Evolutionary conservation across 2,113 vertebrate genomes (phyloP).

Genomic region (Oenanthe melanoleuca): DNA sequence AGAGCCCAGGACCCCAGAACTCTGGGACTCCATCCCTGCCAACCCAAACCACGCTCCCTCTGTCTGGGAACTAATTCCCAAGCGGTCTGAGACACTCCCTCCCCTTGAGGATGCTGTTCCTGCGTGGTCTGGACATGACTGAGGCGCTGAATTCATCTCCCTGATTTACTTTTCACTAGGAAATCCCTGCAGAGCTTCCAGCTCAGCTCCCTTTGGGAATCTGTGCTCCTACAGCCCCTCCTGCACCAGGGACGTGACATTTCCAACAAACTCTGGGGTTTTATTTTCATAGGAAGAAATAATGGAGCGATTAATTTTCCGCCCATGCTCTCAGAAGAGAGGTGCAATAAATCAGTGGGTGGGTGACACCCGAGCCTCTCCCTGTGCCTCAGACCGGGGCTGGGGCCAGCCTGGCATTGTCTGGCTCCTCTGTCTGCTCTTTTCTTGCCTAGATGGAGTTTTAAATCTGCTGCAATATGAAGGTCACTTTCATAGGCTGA

Average conservation of each 20-base stretch:
- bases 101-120: not conserved
- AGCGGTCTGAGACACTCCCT: rapidly evolving
- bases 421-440: not conserved
- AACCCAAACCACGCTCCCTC: rapidly evolving
- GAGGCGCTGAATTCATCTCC: not conserved
- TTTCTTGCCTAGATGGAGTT: not conserved
- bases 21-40: not conserved
- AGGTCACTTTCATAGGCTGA: not conserved
- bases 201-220: not conserved
- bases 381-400: not conserved
- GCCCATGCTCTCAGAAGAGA: not conserved
- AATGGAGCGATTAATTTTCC: slow-evolving; percentile 18
- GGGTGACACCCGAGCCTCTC: not conserved
- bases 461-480: not conserved
- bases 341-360: not conserved
- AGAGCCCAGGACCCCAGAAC: rapidly evolving
- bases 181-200: not conserved
- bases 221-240: not conserved
- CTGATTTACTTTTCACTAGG: not conserved
- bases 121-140: rapidly evolving
- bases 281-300: slow-evolving; percentile 21
- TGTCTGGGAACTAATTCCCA: rapidly evolving
- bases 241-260: not conserved
- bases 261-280: not conserved
- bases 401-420: not conserved